A percentile compares a stretch with the other conserved stretches of the same genome.
Conservation (phyloP, 1,140 invertebrate species). For the Gryon sp. region DNA sequence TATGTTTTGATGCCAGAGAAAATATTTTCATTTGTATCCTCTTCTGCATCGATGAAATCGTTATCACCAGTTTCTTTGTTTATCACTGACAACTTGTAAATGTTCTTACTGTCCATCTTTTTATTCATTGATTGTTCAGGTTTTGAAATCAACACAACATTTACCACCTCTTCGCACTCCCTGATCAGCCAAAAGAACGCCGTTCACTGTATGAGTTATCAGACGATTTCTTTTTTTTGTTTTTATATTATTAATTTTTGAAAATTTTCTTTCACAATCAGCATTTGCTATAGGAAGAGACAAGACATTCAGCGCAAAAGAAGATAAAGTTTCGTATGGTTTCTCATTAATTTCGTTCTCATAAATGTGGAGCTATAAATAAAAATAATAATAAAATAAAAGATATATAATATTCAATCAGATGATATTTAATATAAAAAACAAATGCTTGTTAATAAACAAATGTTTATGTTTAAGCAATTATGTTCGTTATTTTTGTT, state of each 20-base stretch:
- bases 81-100: too few species aligned
- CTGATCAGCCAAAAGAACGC: conserved; percentile 11
- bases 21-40: too few species aligned
- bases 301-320: background rate
- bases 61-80: too few species aligned
- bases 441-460: too few species aligned
- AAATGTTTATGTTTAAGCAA: too few species aligned
- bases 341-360: background rate
- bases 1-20: too few species aligned
- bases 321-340: background rate
- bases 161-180: background rate
- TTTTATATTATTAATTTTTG: conserved; percentile 19
- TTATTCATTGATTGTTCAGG: background rate
- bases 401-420: too few species aligned
- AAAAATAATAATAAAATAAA: too few species aligned
- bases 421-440: too few species aligned
- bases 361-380: background rate
- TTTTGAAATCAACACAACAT: conserved; percentile 16
- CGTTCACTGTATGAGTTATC: conserved; percentile 1
- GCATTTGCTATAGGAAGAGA: conserved; percentile 16
- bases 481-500: too few species aligned
- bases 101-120: conserved; percentile 6
- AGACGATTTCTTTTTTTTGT: conserved; percentile 10
- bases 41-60: too few species aligned
- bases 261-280: conserved; percentile 23